phyloP scores from a whole-genome alignment of 2,888 invertebrate species.

The Choreutis nemorana region DNA sequence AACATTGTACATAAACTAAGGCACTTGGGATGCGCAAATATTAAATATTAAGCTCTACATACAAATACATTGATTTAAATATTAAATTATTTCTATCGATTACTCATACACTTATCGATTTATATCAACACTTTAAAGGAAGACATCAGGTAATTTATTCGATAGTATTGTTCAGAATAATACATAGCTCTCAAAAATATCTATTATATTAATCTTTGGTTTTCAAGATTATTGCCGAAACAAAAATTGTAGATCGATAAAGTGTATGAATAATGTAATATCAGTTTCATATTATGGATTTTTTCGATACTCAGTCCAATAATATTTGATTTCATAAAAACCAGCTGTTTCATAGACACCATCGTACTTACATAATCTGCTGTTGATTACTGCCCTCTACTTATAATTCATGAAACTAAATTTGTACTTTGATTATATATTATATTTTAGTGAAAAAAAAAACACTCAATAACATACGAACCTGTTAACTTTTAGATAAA shows the following conservation, averaged over 20 bases:
- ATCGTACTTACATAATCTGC: too few relatives aligned
- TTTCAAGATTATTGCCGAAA: slow-evolving; percentile 43
- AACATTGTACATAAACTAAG: slow-evolving; percentile 60
- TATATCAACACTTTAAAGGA: slow-evolving; percentile 23
- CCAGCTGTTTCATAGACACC: too few relatives aligned
- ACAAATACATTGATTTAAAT: slow-evolving; percentile 41
- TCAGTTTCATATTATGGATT: slow-evolving; percentile 32
- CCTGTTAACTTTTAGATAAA: too few relatives aligned
- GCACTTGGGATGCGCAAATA: slow-evolving; percentile 58
- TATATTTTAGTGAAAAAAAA: too few relatives aligned
- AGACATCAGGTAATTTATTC: slow-evolving; percentile 34
- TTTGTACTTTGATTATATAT: too few relatives aligned
- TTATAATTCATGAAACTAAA: too few relatives aligned
- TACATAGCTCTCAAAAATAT: slow-evolving; percentile 32
- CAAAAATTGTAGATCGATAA: slow-evolving; percentile 33
- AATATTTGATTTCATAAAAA: too few relatives aligned
- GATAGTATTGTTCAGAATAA: slow-evolving; percentile 23
- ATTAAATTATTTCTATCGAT: slow-evolving; percentile 21
- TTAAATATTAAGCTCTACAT: slow-evolving; percentile 55
- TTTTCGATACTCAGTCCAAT: slow-evolving; percentile 45
- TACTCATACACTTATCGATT: slow-evolving; percentile 45
- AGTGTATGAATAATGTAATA: slow-evolving; percentile 34
- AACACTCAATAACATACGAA: too few relatives aligned
- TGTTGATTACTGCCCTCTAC: too few relatives aligned
- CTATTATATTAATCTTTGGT: slow-evolving; percentile 46